These are phyloP conservation scores for Paramisgurnus dabryanus DNA, from an alignment of 2,113 vertebrate species.

Conservation along the genomic window DNA sequence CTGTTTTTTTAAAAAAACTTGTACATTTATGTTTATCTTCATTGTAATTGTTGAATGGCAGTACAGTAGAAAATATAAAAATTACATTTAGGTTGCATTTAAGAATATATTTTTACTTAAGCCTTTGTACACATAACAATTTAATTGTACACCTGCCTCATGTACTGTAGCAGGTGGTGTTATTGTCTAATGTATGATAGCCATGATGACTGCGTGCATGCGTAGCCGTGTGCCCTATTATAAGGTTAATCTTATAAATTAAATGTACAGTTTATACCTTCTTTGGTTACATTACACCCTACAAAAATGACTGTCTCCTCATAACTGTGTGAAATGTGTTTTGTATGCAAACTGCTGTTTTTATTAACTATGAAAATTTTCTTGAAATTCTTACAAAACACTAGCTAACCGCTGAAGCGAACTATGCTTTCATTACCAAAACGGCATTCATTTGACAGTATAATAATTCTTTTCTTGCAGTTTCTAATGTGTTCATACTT, in stretches of 20 bases:
- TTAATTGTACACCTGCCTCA: too few species aligned
- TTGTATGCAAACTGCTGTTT: background rate
- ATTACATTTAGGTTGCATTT: too few species aligned
- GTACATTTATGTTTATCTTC: too few species aligned
- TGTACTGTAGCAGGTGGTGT: background rate
- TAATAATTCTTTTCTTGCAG: slow-evolving; percentile 66
- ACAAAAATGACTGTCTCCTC: slow-evolving; percentile 14
- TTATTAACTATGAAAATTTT: background rate
- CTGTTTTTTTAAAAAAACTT: too few species aligned
- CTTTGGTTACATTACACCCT: slow-evolving; percentile 28
- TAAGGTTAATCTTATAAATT: slow-evolving; percentile 22
- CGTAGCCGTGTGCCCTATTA: background rate
- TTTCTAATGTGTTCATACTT: slow-evolving; percentile 79
- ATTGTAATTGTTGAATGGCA: too few species aligned
- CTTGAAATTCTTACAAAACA: background rate
- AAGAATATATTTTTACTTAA: background rate
- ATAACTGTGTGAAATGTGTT: slow-evolving; percentile 20
- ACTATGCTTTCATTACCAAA: background rate
- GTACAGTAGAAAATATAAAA: too few species aligned
- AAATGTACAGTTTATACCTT: slow-evolving; percentile 40
- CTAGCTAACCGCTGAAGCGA: background rate
- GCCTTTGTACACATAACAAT: background rate
- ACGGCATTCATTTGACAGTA: background rate
- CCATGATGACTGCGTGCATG: background rate
- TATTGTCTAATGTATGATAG: background rate